Base-by-base conservation (phyloP, 2,113 vertebrate genomes). In the Centropus bengalensis region DNA sequence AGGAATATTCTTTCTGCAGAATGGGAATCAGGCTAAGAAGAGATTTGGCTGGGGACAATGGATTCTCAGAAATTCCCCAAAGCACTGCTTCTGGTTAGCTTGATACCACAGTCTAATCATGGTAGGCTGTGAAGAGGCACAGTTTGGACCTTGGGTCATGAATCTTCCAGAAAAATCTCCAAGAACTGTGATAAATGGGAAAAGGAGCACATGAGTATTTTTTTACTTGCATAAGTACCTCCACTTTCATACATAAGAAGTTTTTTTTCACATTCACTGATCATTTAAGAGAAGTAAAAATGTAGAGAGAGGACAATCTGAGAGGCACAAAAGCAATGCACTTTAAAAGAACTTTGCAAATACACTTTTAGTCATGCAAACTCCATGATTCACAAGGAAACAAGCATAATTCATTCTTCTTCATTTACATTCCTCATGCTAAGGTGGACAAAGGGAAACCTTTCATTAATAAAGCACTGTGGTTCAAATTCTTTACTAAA, bases 1-100 rank as follows among this genome's bases (percentile, higher is more conserved):
- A 92, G 71, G 91, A 95, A 91, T 49, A 82, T 19, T 38, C 74
- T 64, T 91, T 84, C 80, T 64, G 66, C 59, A 94, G 64, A 86
- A 90, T 0, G 5, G 51, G 38, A 93, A 88, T 55, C 26, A 58
- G 54, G 82, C 33, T 18, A 42, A 78, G 52, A 92, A 40, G 10
- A 84, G 18, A 64, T 55, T 64, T 91, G 82, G 66, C 55, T 45
- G 26, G 21, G 44, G 80, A 79, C 38, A 88, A 66, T 0, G 1
- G 56, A 54, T 73, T 79, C 27, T 68, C 66, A 79, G 47, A 86
- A 89, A 90, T 40, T 60, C 66, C 68, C 75, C 67, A 62, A 71
- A 85, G 75, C 14, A 32, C 3, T 54, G 28, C 38, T 86, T 79
- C 52, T 44, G 58, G 13, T 32, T 94, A 70, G 21, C 55, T 85